These are phyloP conservation scores for Enteromius argenteus DNA, from an alignment of 2,797 vertebrate species.

Conservation along the genomic window DNA sequence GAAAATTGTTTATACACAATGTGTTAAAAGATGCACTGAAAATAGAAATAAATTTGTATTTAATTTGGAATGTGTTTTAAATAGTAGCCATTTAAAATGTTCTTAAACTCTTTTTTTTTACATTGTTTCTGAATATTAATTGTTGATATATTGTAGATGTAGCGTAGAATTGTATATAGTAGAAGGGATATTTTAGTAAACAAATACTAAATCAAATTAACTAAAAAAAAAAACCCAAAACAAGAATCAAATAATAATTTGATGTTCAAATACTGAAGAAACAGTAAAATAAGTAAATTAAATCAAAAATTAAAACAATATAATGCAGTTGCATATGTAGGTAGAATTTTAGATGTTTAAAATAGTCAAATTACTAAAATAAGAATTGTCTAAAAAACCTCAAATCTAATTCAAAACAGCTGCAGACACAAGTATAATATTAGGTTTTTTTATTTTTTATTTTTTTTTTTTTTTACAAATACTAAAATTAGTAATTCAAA, in stretches of 20 bases:
- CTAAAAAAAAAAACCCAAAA: no score
- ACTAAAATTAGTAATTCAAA: not conserved
- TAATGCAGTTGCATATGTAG: not conserved
- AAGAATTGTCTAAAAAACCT: not conserved
- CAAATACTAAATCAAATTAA: no score
- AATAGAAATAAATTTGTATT: not conserved
- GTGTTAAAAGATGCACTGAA: not conserved
- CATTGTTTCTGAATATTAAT: not conserved
- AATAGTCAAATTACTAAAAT: not conserved
- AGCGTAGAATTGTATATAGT: no score
- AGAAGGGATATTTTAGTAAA: no score
- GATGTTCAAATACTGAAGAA: no score
- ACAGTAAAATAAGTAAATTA: not conserved
- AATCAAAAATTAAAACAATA: not conserved
- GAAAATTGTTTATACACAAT: not conserved
- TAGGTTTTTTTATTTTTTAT: not conserved
- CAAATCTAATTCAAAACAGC: not conserved
- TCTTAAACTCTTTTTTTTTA: not conserved
- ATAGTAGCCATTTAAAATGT: not conserved
- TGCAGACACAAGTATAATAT: no score
- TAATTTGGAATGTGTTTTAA: not conserved
- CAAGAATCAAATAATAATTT: no score
- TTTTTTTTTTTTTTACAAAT: not conserved
- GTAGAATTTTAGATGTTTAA: not conserved
- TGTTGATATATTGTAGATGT: no score